These are phyloP conservation scores for Tortrix viridana DNA, from an alignment of 2,888 invertebrate species.

Conservation along the genomic window DNA sequence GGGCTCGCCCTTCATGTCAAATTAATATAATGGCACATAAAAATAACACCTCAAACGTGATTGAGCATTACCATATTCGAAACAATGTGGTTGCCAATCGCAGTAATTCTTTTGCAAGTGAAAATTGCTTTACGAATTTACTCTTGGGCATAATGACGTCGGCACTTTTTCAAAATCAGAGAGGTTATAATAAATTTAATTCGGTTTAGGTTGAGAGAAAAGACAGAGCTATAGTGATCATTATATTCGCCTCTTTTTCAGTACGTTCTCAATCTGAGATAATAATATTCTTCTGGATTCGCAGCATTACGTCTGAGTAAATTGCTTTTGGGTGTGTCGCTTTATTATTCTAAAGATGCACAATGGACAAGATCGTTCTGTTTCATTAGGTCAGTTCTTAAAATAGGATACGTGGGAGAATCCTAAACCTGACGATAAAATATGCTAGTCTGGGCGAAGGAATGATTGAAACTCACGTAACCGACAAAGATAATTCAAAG, in stretches of 20 bases:
- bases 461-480: neutral
- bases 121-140: slow-evolving; percentile 67
- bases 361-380: neutral
- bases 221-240: too few relatives aligned
- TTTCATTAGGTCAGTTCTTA: slow-evolving; percentile 14
- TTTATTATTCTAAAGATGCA: slow-evolving; percentile 19
- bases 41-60: slow-evolving; percentile 46
- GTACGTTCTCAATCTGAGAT: too few relatives aligned
- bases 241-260: too few relatives aligned
- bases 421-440: neutral
- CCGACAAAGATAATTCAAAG: too few relatives aligned
- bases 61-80: slow-evolving; percentile 47
- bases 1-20: slow-evolving; percentile 48
- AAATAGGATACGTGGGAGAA: slow-evolving; percentile 17
- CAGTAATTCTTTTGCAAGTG: slow-evolving; percentile 65
- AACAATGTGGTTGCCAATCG: slow-evolving; percentile 58
- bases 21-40: slow-evolving; percentile 44
- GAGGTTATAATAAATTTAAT: neutral
- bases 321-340: slow-evolving; percentile 17
- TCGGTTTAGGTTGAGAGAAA: too few relatives aligned
- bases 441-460: neutral
- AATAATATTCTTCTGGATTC: too few relatives aligned
- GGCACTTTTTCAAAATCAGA: neutral
- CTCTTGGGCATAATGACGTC: slow-evolving; percentile 39
- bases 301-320: neutral